These are phyloP conservation scores for Lasioglossum marginatum DNA, from an alignment of 2,888 invertebrate genomes.

Conservation along the genomic window DNA sequence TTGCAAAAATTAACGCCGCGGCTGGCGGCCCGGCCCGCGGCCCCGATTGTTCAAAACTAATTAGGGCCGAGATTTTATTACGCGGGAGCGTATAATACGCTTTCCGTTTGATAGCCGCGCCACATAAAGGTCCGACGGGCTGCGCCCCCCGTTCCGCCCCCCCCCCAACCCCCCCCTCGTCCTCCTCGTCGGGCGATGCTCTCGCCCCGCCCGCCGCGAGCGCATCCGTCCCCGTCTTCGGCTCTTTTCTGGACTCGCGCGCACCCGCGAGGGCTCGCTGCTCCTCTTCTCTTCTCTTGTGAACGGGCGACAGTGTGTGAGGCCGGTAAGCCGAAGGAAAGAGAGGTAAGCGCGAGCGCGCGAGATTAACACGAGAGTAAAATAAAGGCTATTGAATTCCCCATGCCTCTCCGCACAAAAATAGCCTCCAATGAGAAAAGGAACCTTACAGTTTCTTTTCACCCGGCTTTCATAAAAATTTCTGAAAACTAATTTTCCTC, in stretches of 20 bases:
- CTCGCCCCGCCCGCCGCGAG: neutral
- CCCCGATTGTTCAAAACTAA: slow-evolving; percentile 80
- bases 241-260: slow-evolving; percentile 58
- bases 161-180: neutral
- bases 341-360: slow-evolving; percentile 40
- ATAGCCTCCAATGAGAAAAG: slow-evolving; percentile 84
- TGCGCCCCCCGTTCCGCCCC: neutral
- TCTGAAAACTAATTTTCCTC: slow-evolving; percentile 84
- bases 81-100: slow-evolving; percentile 69
- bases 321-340: slow-evolving; percentile 60
- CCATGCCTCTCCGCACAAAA: slow-evolving; percentile 79
- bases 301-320: slow-evolving; percentile 57
- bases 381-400: slow-evolving; percentile 83
- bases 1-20: slow-evolving; percentile 79
- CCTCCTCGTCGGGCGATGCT: neutral
- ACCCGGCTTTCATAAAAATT: slow-evolving; percentile 83
- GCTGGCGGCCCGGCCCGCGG: slow-evolving; percentile 42
- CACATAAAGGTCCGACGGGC: slow-evolving; percentile 62
- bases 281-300: slow-evolving; percentile 32
- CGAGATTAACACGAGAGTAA: slow-evolving; percentile 80
- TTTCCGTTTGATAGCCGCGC: slow-evolving; percentile 70
- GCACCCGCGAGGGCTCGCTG: slow-evolving; percentile 19
- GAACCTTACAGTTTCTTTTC: slow-evolving; percentile 83
- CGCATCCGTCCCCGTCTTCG: slow-evolving; percentile 29
- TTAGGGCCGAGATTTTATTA: slow-evolving; percentile 76